Percentiles rank a stretch among this genome's conserved stretches.
Evolutionary conservation across 2,888 invertebrate genomes (phyloP).

Genomic region (Dendrolimus pini): DNA sequence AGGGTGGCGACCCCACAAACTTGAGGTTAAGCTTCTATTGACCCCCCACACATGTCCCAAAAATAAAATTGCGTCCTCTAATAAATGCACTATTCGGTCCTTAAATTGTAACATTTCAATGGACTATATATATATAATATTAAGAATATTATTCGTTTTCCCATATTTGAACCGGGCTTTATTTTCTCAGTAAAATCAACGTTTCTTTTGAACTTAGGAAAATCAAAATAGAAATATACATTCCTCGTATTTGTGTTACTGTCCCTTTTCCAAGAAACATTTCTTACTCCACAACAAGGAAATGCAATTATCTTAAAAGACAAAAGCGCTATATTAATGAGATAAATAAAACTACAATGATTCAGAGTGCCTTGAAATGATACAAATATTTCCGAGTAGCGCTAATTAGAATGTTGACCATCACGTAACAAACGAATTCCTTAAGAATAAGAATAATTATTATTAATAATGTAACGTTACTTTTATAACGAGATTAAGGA

Average conservation of each 20-base stretch:
- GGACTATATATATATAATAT: too few relatives aligned
- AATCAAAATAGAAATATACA: too few relatives aligned
- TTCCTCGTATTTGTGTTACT: not conserved
- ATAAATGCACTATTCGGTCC: too few relatives aligned
- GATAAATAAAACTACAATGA: not conserved
- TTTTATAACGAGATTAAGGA: not conserved
- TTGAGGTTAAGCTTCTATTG: too few relatives aligned
- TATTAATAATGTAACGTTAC: not conserved
- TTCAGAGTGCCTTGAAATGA: not conserved
- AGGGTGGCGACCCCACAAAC: too few relatives aligned
- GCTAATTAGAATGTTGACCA: not conserved
- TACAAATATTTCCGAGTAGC: slow-evolving; percentile 4
- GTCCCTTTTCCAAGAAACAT: not conserved
- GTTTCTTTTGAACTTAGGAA: too few relatives aligned
- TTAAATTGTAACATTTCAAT: too few relatives aligned
- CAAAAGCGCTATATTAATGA: not conserved
- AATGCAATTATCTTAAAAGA: not conserved
- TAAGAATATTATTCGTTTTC: too few relatives aligned
- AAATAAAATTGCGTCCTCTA: too few relatives aligned
- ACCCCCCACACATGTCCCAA: too few relatives aligned
- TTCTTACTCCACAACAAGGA: not conserved
- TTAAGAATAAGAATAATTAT: not conserved
- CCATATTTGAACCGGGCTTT: too few relatives aligned
- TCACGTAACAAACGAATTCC: not conserved
- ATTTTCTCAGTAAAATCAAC: too few relatives aligned